Evolutionary conservation across 2,888 invertebrate genomes (phyloP).

Genomic region (Unio pictorum): DNA sequence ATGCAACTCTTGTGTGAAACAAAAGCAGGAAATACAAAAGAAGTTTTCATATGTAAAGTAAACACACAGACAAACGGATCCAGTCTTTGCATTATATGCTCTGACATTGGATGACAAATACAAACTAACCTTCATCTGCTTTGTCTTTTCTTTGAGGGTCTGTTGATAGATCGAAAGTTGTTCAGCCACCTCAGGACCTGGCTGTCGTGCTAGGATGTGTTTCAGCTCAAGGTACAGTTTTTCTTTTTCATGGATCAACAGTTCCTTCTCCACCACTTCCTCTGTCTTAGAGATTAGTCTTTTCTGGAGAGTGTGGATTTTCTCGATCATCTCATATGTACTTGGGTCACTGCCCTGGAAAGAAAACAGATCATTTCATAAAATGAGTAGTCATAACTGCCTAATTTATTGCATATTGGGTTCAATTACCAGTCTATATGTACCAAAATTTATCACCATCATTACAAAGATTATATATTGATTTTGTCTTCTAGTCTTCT

Average conservation of each 20-base stretch:
- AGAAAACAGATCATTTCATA: not conserved
- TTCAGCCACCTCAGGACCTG: conserved; percentile 80
- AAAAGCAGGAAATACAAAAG: too few relatives aligned
- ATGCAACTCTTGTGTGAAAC: not conserved
- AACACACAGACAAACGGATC: too few relatives aligned
- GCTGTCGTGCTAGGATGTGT: conserved; percentile 80
- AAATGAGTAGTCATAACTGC: not conserved
- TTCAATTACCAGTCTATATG: too few relatives aligned
- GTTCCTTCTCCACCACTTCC: conserved; percentile 74
- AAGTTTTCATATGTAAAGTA: too few relatives aligned
- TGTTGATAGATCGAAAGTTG: conserved; percentile 70
- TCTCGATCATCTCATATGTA: conserved; percentile 82
- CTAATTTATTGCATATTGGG: not conserved
- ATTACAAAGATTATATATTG: too few relatives aligned
- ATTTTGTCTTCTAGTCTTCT: too few relatives aligned
- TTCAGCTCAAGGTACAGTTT: conserved; percentile 80
- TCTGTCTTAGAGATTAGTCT: conserved; percentile 79
- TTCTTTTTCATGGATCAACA: conserved; percentile 80
- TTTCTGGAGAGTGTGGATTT: conserved; percentile 86
- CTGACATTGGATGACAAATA: too few relatives aligned
- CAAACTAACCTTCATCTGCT: conserved; percentile 59
- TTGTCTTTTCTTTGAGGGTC: conserved; percentile 64
- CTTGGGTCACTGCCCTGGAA: conserved; percentile 85
- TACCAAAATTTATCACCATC: too few relatives aligned
- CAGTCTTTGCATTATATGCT: too few relatives aligned